Conservation (phyloP, 2,888 invertebrate genomes). For the Ernsta delagoae region DNA sequence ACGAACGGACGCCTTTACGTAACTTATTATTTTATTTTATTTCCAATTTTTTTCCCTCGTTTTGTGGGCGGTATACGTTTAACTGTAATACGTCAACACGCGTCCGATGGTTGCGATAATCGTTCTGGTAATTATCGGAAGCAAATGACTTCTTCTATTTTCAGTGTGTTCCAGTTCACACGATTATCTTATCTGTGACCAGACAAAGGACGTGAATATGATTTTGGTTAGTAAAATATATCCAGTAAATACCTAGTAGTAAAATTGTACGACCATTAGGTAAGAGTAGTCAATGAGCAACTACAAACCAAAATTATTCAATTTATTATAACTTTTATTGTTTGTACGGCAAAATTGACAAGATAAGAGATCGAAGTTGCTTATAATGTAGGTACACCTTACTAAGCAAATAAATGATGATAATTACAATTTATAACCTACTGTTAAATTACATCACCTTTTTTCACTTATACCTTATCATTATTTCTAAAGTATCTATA, state of each 20-base stretch:
- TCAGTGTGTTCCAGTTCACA: slow-evolving; percentile 61
- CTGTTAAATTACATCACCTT: no score
- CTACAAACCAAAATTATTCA: no score
- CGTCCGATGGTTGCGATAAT: slow-evolving; percentile 67
- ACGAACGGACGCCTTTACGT: slow-evolving; percentile 62
- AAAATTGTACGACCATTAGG: not conserved
- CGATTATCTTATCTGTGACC: slow-evolving; percentile 41
- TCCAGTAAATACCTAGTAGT: no score
- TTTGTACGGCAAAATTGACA: no score
- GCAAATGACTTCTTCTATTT: slow-evolving; percentile 67
- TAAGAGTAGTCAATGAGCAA: not conserved
- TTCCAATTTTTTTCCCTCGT: slow-evolving; percentile 66
- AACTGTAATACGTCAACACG: slow-evolving; percentile 70
- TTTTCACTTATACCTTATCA: no score
- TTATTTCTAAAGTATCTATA: no score
- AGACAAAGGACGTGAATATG: slow-evolving; percentile 1
- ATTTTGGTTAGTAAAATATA: not conserved
- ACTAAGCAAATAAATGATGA: no score
- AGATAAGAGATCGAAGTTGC: no score
- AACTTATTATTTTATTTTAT: slow-evolving; percentile 77
- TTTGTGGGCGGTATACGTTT: slow-evolving; percentile 72
- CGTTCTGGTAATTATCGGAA: slow-evolving; percentile 71
- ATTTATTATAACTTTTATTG: no score
- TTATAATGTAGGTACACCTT: no score
- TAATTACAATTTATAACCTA: no score